phyloP scores from a whole-genome alignment of 1,140 invertebrate species.

The Drosophila ironensis region DNA sequence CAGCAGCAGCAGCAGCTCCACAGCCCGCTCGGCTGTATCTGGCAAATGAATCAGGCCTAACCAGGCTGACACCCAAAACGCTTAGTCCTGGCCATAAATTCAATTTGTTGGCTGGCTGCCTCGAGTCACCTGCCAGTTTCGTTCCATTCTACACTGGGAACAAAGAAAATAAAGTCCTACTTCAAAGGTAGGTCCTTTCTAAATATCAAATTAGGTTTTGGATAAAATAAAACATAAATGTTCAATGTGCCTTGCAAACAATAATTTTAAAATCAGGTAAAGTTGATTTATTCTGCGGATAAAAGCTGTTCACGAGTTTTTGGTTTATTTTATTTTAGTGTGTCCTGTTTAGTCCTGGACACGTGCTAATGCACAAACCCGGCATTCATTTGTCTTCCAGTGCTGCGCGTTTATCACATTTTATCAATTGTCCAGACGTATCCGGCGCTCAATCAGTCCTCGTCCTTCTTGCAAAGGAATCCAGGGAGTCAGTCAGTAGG shows the following conservation, averaged over 20 bases:
- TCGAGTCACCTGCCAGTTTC: constrained; percentile 37
- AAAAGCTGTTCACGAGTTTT: no score
- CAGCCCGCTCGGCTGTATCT: constrained; percentile 42
- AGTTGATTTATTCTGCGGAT: no score
- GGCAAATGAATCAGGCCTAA: constrained; percentile 69
- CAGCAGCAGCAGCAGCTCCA: constrained; percentile 10
- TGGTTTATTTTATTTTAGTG: not conserved
- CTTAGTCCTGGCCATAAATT: constrained; percentile 68
- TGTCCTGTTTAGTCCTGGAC: constrained; percentile 10
- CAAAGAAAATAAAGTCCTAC: not conserved
- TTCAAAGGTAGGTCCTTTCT: not conserved
- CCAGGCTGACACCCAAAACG: constrained; percentile 38
- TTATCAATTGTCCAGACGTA: constrained; percentile 77
- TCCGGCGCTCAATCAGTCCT: constrained; percentile 71
- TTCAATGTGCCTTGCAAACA: no score
- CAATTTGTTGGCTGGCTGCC: constrained; percentile 66
- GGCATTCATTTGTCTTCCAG: constrained; percentile 69
- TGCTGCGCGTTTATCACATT: constrained; percentile 68
- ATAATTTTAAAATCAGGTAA: no score
- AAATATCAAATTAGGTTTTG: no score
- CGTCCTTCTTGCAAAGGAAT: not conserved
- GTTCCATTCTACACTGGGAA: not conserved
- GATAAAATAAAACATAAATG: no score
- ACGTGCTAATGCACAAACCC: constrained; percentile 69
- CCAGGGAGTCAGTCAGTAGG: not conserved